Conservation (phyloP, 2,797 vertebrate species). For the Stomatorhinus walkeri region DNA sequence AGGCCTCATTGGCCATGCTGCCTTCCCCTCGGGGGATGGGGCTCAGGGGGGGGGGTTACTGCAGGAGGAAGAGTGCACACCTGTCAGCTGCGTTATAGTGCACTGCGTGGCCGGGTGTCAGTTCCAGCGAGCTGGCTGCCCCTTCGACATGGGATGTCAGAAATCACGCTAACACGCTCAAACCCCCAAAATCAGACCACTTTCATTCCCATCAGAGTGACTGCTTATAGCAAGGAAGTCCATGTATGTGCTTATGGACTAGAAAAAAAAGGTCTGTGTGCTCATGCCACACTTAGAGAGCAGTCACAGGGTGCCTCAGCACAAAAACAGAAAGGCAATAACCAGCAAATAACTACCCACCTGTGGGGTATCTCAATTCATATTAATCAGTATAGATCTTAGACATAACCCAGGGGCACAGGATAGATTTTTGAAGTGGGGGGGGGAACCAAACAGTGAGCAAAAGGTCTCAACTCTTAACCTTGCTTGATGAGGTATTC, state of each 20-base stretch:
- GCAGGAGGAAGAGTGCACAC: neutral
- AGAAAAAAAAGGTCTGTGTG: neutral
- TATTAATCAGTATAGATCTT: neutral
- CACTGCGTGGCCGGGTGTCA: neutral
- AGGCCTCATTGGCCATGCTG: conserved; percentile 61
- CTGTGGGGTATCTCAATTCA: neutral
- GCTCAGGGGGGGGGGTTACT: neutral
- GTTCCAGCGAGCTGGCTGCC: neutral
- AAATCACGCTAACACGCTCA: neutral
- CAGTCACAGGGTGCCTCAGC: neutral
- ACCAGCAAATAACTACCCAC: neutral
- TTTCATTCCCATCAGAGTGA: neutral
- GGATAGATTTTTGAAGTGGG: neutral
- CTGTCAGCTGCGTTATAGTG: neutral
- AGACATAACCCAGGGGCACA: neutral
- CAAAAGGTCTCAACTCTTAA: neutral
- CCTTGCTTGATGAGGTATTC: neutral
- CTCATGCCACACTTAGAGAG: neutral
- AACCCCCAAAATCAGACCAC: neutral
- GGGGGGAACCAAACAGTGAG: neutral
- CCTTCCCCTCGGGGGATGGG: neutral
- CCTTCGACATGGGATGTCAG: neutral
- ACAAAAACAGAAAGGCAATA: neutral
- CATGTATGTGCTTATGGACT: neutral
- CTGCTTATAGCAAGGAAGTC: neutral